Evolutionary conservation across 2,797 vertebrate genomes (phyloP).

Genomic region (Pangasius larnaudii): DNA sequence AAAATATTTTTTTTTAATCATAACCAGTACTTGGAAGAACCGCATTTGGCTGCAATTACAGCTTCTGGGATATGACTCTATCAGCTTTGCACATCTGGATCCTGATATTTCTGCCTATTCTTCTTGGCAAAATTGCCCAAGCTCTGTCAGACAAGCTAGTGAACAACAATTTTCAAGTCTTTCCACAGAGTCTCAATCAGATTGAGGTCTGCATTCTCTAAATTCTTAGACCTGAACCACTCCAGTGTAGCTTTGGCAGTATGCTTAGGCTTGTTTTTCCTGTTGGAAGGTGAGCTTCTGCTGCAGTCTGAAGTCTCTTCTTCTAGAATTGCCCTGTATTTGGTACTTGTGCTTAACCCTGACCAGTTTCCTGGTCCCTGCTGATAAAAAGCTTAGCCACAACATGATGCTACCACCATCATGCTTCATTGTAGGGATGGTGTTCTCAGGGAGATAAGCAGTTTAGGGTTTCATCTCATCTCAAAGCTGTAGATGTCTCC

Average conservation of each 20-base stretch:
- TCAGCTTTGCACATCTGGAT: slow-evolving; percentile 16
- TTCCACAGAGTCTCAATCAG: background rate
- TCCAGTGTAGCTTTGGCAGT: background rate
- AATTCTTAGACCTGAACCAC: background rate
- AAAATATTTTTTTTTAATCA: too few species aligned
- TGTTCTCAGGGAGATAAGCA: background rate
- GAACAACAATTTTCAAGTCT: background rate
- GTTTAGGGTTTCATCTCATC: background rate
- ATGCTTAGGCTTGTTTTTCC: background rate
- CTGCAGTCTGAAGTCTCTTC: background rate
- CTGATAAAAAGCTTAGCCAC: background rate
- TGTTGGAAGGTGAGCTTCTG: background rate
- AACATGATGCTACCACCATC: background rate
- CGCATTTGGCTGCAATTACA: background rate
- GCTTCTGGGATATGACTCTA: slow-evolving; percentile 2
- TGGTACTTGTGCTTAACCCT: background rate
- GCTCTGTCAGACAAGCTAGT: background rate
- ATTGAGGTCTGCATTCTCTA: background rate
- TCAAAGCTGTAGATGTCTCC: background rate
- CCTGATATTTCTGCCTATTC: background rate
- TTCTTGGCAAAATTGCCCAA: background rate
- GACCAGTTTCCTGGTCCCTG: background rate
- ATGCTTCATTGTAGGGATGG: background rate
- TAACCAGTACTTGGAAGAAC: background rate
- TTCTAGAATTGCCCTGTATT: background rate